A percentile compares a stretch with the other conserved stretches of the same genome.
phyloP scores from a whole-genome alignment of 2,888 invertebrate genomes.

The Cylloceria caligata region DNA sequence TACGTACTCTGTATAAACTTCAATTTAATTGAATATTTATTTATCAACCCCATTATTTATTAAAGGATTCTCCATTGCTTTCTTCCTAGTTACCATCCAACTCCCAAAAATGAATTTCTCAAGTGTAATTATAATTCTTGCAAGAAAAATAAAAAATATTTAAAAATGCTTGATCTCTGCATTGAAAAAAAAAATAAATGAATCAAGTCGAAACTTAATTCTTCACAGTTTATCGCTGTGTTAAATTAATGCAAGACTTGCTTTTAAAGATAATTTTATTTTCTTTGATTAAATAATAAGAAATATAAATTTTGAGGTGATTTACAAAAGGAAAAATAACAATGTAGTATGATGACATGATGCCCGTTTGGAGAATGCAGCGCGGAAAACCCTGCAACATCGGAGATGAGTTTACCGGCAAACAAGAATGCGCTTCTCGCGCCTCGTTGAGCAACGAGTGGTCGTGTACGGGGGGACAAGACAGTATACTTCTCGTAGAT shows the following conservation, averaged over 20 bases:
- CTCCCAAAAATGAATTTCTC: too few species aligned
- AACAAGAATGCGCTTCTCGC: slow-evolving; percentile 37
- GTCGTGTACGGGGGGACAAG: slow-evolving; percentile 29
- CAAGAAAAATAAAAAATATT: too few species aligned
- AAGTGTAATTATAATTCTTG: too few species aligned
- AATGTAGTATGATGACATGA: background rate
- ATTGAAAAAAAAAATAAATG: background rate
- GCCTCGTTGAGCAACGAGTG: slow-evolving; percentile 52
- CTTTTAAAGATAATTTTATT: background rate
- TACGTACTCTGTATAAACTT: too few species aligned
- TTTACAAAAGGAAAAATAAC: background rate
- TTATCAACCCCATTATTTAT: too few species aligned
- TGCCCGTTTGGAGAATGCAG: background rate
- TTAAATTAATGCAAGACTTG: background rate
- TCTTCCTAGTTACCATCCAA: too few species aligned
- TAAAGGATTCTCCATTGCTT: too few species aligned
- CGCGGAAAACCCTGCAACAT: background rate
- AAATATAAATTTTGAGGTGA: background rate
- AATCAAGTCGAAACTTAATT: background rate
- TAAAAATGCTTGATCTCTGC: background rate
- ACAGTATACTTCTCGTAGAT: slow-evolving; percentile 15
- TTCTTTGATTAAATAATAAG: background rate
- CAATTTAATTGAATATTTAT: too few species aligned
- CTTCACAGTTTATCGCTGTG: background rate
- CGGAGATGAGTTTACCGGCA: slow-evolving; percentile 12